Conservation (phyloP, 1,140 invertebrate species). For the Dolichoris vasculosae region DNA sequence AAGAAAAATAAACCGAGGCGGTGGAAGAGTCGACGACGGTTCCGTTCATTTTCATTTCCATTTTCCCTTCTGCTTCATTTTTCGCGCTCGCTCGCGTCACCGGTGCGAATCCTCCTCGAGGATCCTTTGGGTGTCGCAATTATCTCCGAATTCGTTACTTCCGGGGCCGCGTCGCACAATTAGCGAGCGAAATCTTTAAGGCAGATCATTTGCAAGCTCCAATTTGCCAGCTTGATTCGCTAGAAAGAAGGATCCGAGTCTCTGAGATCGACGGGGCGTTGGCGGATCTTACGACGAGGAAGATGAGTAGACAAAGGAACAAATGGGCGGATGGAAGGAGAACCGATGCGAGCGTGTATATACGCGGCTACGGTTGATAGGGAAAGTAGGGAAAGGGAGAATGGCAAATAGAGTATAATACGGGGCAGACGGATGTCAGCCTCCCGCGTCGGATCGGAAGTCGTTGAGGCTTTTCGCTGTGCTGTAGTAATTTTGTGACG, state of each 20-base stretch:
- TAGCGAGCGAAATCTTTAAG: constrained; percentile 62
- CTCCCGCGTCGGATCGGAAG: constrained; percentile 54
- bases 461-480: constrained; percentile 54
- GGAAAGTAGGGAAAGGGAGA: not conserved
- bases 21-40: not conserved
- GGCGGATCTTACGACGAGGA: not conserved
- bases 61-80: not conserved
- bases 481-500: constrained; percentile 56
- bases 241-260: constrained; percentile 50
- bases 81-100: not conserved
- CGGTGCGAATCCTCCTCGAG: not conserved
- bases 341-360: not conserved
- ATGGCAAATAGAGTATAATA: constrained; percentile 34
- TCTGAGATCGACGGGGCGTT: not conserved
- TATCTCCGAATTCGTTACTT: constrained; percentile 24
- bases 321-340: constrained; percentile 4
- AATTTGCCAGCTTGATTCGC: constrained; percentile 64
- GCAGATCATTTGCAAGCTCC: constrained; percentile 62
- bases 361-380: not conserved
- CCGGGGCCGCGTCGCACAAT: constrained; percentile 54
- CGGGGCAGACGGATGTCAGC: constrained; percentile 23
- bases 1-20: not conserved
- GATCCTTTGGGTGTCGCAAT: not conserved
- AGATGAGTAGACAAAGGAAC: not conserved
- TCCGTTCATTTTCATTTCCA: not conserved